Evolutionary conservation across 2,797 vertebrate species (phyloP).

Genomic region (Lacerta bilineata): DNA sequence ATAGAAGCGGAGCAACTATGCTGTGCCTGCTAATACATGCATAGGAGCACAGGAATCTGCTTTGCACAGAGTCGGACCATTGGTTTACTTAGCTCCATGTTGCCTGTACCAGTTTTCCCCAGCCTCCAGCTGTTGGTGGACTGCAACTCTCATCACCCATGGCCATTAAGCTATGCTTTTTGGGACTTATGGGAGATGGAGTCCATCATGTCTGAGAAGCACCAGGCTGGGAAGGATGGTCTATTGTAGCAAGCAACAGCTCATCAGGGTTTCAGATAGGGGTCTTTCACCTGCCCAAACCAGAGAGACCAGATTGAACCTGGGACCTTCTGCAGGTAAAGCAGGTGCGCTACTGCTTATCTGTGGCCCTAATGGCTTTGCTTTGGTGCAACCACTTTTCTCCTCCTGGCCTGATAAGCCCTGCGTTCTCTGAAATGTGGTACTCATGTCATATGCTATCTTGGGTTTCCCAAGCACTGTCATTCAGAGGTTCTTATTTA

Average conservation of each 20-base stretch:
- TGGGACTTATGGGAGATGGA: background rate
- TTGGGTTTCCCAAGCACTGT: background rate
- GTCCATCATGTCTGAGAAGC: background rate
- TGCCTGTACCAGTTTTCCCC: background rate
- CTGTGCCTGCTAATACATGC: background rate
- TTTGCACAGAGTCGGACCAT: background rate
- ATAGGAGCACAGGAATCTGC: background rate
- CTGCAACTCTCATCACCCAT: background rate
- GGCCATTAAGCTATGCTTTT: background rate
- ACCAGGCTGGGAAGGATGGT: too few species aligned
- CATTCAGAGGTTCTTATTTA: background rate
- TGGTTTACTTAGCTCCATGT: background rate
- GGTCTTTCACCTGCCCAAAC: too few species aligned
- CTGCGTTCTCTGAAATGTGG: background rate
- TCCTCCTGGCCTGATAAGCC: background rate
- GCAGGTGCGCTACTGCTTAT: too few species aligned
- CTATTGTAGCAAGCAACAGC: background rate
- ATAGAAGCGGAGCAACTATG: background rate
- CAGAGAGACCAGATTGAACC: background rate
- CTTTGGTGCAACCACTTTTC: background rate
- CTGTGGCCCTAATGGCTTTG: background rate
- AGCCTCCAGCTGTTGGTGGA: background rate
- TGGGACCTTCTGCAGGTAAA: background rate
- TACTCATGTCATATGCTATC: background rate
- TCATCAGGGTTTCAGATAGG: background rate